Conservation (phyloP, 2,888 invertebrate genomes). For the Lathronympha strigana region DNA sequence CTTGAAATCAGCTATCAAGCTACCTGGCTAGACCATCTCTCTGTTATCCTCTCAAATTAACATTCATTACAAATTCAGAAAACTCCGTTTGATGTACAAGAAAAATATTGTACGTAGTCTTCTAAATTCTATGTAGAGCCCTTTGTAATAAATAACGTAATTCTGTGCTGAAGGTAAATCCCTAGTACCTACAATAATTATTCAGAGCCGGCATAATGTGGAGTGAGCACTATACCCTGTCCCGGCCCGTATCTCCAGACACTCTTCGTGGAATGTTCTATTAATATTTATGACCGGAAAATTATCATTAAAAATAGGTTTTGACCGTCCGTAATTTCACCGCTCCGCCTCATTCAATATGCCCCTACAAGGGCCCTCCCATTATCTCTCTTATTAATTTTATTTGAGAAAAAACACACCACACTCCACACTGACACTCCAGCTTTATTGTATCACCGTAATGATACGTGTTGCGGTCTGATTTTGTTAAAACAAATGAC, state of each 20-base stretch:
- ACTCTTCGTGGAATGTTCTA: conserved; percentile 67
- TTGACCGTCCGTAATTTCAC: conserved; percentile 65
- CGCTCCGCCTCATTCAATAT: conserved; percentile 64
- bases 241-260: conserved; percentile 49
- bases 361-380: conserved; percentile 51
- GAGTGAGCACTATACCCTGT: conserved; percentile 25
- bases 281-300: conserved; percentile 79
- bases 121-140: conserved; percentile 14
- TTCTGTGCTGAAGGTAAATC: conserved; percentile 22
- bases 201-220: conserved; percentile 24
- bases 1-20: neutral
- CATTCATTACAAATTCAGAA: conserved; percentile 16
- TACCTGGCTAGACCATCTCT: neutral
- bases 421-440: too few relatives aligned
- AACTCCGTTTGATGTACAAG: conserved; percentile 30
- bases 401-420: conserved; percentile 29
- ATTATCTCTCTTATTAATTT: conserved; percentile 48
- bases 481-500: conserved; percentile 27
- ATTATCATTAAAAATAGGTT: conserved; percentile 77
- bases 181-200: conserved; percentile 32
- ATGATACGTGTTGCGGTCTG: conserved; percentile 11
- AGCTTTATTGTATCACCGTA: conserved; percentile 10
- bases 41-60: conserved; percentile 1
- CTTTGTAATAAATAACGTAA: conserved; percentile 29
- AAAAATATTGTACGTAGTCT: conserved; percentile 12